Conservation (phyloP, 2,797 vertebrate genomes). For the Meda fulgida region DNA sequence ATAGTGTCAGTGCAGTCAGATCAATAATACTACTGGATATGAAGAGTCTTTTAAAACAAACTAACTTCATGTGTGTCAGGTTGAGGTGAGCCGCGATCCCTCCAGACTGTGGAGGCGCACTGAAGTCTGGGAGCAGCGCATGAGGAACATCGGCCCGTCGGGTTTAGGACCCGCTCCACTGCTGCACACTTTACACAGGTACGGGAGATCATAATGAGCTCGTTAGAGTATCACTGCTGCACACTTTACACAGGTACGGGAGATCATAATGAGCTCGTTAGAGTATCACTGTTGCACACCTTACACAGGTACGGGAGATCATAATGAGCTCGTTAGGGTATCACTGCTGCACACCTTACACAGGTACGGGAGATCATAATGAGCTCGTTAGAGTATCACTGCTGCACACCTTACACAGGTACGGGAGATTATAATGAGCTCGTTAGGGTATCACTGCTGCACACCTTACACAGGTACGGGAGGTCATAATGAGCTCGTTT, state of each 20-base stretch:
- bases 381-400: too few relatives aligned
- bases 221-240: too few relatives aligned
- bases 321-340: too few relatives aligned
- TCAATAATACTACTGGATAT: neutral
- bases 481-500: too few relatives aligned
- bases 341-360: conserved; percentile 68
- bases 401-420: too few relatives aligned
- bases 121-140: conserved; percentile 81
- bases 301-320: conserved; percentile 74
- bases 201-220: too few relatives aligned
- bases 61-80: conserved; percentile 67
- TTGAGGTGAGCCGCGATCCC: conserved; percentile 78
- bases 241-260: conserved; percentile 77
- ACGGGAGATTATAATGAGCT: too few relatives aligned
- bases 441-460: too few relatives aligned
- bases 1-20: too few relatives aligned
- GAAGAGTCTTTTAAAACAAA: neutral
- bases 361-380: conserved; percentile 64
- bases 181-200: conserved; percentile 78
- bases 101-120: conserved; percentile 78
- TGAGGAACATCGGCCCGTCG: conserved; percentile 72
- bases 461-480: too few relatives aligned
- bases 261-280: too few relatives aligned
- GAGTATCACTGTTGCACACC: conserved; percentile 48
- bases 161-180: conserved; percentile 67